Percentiles rank a stretch among this genome's conserved stretches.
These are phyloP conservation scores for Disparrhopalites patrizii DNA, from an alignment of 2,888 invertebrate species.

Conservation along the genomic window DNA sequence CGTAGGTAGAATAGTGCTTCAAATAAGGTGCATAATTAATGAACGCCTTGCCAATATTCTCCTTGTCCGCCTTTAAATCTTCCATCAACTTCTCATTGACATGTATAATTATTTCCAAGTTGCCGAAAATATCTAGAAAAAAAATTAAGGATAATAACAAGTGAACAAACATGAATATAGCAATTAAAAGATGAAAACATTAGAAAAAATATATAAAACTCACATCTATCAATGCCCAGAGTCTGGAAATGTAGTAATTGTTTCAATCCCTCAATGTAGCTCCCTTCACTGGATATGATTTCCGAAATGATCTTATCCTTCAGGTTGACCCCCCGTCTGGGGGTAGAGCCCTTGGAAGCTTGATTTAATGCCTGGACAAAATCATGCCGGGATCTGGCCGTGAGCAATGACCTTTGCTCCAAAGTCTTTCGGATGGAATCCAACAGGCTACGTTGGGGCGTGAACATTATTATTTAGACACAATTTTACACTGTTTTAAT, in stretches of 20 bases:
- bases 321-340: neutral
- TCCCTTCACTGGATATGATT: slow-evolving; percentile 52
- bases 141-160: neutral
- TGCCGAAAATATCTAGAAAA: slow-evolving; percentile 8
- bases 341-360: slow-evolving; percentile 23
- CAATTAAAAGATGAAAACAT: neutral
- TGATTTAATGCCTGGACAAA: slow-evolving; percentile 42
- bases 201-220: neutral
- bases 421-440: slow-evolving; percentile 45
- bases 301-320: slow-evolving; percentile 52
- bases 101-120: slow-evolving; percentile 36
- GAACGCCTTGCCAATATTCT: slow-evolving; percentile 64
- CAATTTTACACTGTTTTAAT: neutral
- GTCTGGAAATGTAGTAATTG: slow-evolving; percentile 9
- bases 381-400: slow-evolving; percentile 41
- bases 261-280: slow-evolving; percentile 17
- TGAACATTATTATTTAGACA: slow-evolving; percentile 16
- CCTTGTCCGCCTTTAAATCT: slow-evolving; percentile 50
- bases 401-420: slow-evolving; percentile 44
- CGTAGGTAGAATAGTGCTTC: slow-evolving; percentile 72
- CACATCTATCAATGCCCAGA: slow-evolving; percentile 10
- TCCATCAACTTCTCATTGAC: slow-evolving; percentile 52
- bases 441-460: slow-evolving; percentile 33
- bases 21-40: slow-evolving; percentile 69
- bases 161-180: neutral